Conservation (phyloP, 2,888 invertebrate species). For the Pogonocherus hispidulus region DNA sequence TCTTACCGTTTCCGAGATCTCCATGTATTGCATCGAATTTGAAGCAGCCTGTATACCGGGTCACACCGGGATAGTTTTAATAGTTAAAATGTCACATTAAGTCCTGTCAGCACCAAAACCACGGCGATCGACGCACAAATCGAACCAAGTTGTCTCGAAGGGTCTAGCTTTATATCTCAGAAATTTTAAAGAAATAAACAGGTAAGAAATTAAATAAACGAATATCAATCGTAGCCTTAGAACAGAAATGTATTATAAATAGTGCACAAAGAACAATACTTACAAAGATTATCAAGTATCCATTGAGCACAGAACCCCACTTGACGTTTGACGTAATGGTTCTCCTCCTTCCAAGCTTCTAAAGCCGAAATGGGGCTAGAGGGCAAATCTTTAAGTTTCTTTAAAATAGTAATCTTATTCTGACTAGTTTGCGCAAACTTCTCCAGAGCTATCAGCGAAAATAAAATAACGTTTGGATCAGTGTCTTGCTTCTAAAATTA, state of each 20-base stretch:
- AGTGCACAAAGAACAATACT: conserved; percentile 58
- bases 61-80: no score
- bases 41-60: no score
- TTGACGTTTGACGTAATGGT: conserved; percentile 81
- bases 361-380: conserved; percentile 79
- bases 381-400: conserved; percentile 73
- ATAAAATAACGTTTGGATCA: conserved; percentile 84
- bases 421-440: conserved; percentile 95
- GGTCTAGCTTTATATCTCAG: no score
- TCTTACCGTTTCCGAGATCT: no score
- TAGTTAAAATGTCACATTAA: no score
- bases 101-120: no score
- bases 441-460: conserved; percentile 90
- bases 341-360: conserved; percentile 76
- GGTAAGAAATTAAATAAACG: no score
- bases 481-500: conserved; percentile 73
- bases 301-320: conserved; percentile 95
- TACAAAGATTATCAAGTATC: conserved; percentile 93
- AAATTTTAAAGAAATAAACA: no score
- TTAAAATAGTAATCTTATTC: conserved; percentile 85
- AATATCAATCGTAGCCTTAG: no score
- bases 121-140: no score
- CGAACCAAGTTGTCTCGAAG: no score
- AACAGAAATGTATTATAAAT: neutral
- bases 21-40: no score